These are phyloP conservation scores for Aviceda subcristata DNA, from an alignment of 2,113 vertebrate species.

Conservation along the genomic window DNA sequence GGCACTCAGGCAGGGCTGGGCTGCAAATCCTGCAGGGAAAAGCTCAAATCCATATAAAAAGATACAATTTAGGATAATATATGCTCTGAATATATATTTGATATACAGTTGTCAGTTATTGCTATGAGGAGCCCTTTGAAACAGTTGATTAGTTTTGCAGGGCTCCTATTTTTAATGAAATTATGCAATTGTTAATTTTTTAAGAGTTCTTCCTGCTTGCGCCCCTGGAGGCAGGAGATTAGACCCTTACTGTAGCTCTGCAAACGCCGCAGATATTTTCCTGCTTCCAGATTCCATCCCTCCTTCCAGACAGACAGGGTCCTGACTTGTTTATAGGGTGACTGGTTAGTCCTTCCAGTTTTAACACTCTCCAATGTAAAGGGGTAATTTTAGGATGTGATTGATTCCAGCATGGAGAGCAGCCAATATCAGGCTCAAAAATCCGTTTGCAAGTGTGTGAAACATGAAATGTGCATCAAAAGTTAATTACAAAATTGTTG, in stretches of 20 bases:
- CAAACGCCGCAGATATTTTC: neutral
- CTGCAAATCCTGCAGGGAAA: neutral
- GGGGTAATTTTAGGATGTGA: neutral
- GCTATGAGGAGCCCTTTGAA: neutral
- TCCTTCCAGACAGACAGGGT: no score
- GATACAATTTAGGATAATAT: neutral
- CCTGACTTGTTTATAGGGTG: neutral
- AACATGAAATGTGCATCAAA: fast-evolving
- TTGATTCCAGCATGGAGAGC: neutral
- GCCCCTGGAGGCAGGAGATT: neutral
- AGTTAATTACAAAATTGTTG: fast-evolving
- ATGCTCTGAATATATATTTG: neutral
- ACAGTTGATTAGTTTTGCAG: neutral
- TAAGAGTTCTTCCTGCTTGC: neutral
- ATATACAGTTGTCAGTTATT: neutral
- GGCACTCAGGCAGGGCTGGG: neutral
- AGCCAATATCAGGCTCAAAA: neutral
- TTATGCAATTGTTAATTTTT: neutral
- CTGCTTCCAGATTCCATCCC: neutral
- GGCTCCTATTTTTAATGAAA: neutral
- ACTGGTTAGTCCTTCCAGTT: neutral
- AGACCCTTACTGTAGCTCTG: neutral
- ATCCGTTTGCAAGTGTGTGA: fast-evolving
- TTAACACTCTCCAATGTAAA: neutral
- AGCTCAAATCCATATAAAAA: neutral